Evolutionary conservation across 2,797 vertebrate species (phyloP), one percentile per base, ranked within the genome.

Genomic region (Enteromius unitaeniatus): DNA sequence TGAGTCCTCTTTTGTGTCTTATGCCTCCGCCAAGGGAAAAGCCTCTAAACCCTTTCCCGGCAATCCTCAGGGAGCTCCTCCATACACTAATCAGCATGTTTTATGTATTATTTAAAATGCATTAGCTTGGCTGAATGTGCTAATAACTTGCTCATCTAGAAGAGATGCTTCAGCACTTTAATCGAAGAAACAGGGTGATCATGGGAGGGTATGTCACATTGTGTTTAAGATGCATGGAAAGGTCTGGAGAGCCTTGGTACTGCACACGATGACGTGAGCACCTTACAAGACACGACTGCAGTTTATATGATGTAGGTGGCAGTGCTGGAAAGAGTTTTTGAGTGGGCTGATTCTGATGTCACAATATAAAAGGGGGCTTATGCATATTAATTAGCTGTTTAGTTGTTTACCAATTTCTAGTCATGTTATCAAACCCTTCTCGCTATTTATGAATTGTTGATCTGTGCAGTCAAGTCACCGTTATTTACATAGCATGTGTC

Each of bases 41-140:
- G 85, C 88, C 82, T 67, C 85, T 87, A 84, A 89, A 89, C 70
- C 85, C 85, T 88, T 85, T 78, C 60, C 81, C 74, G 58, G 83
- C 81, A 70, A 79, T 86, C 85, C 83, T 83, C 58, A 1, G 83
- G 79, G 85, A 86, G 73, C 42, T 82, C 73, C 69, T 70, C 77
- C 53, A 65, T 81, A 72, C 76, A 80, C 82, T 87, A 88, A 88
- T 89, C 84, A 45, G 67, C 78, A 81, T 88, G 86, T 89, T 88
- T 89, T 86, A 89, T 88, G 79, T 88, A 84, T 84, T 83, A 88
- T 89, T 86, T 86, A 70, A 85, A 83, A 79, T 81, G 82, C 87
- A 89, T 88, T 89, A 86, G 82, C 77, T 75, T 69, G 85, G 83
- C 79, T 77, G 82, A 75, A 83, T 84, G 81, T 87, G 81, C 75